Base-by-base conservation (phyloP, 2,113 vertebrate species). In the Tor tambroides region DNA sequence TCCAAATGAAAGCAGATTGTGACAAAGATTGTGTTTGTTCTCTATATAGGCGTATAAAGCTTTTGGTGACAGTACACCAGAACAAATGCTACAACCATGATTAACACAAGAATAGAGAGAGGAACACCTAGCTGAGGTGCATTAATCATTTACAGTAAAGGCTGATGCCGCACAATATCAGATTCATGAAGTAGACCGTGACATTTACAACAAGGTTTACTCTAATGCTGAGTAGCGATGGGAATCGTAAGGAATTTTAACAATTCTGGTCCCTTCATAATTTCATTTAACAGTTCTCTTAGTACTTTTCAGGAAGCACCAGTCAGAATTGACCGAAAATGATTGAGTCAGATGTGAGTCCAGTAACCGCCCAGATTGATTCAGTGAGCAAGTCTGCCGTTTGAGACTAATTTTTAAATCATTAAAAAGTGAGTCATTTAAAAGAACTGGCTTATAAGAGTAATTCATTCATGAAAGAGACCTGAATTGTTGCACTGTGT, bases 101-200 rank as follows among this genome's bases (percentile, higher is more conserved):
- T 86, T 93, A 91, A 92, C 92, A 89, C 86, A 74, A 83, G 88
- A 85, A 76, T 6, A 43, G 72, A 88, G 84, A 86, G 49, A 41
- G 21, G 6, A 41, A 84, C 35, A 41, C 21, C 28, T 49, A 19
- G 32, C 63, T 41, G n/a, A 41, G 26, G 80, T 83, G 84, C 90
- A 92, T 90, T 91, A 92, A 92, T 94, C 91, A 92, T 79, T 88
- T 85, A 87, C 86, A 92, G 91, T 91, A 93, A 85, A 86, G 59
- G 28, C 63, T 86, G 41, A 75, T n/a, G 11, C 65, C 74, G 83
- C 74, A 72, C 69, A 59, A 77, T 87, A 86, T 76, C 85, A 80
- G 80, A 14, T 75, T 88, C 77, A 90, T 67, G 84, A 56, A 17
- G 49, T 28, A 46, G 19, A 82, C 56, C 9, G 9, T 87, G 72